phyloP scores from a whole-genome alignment of 1,140 invertebrate genomes.

The Atta texana region DNA sequence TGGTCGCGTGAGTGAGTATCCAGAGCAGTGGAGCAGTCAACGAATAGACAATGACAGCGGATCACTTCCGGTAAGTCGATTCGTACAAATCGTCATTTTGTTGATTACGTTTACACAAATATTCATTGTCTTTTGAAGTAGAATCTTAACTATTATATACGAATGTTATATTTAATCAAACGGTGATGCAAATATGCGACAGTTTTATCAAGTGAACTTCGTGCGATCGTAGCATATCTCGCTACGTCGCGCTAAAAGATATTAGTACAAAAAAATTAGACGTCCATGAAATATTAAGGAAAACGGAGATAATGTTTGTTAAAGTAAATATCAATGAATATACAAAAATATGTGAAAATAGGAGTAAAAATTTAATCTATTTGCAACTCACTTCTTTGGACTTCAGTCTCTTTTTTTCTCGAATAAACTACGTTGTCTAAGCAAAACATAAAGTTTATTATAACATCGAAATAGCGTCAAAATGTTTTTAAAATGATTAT shows the following conservation, averaged over 20 bases:
- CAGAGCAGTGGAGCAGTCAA: background rate
- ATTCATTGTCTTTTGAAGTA: background rate
- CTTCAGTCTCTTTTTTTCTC: background rate
- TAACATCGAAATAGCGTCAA: too few relatives aligned
- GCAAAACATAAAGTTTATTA: too few relatives aligned
- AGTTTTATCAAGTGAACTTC: background rate
- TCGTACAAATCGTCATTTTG: background rate
- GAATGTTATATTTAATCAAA: background rate
- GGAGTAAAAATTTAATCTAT: background rate
- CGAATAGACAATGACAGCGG: background rate
- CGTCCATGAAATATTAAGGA: background rate
- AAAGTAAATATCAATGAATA: background rate
- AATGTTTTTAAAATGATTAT: too few relatives aligned
- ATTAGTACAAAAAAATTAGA: background rate
- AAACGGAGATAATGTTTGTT: background rate
- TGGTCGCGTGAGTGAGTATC: background rate
- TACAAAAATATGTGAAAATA: background rate
- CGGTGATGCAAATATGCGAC: background rate
- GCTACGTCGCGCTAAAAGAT: background rate
- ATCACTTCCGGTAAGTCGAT: background rate
- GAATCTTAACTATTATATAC: background rate
- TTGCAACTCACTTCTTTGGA: background rate
- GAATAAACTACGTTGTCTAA: too few relatives aligned
- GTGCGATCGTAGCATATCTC: background rate
- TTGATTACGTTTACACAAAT: background rate